phyloP scores from a whole-genome alignment of 2,797 vertebrate species.

The Silurus lanzhouensis region DNA sequence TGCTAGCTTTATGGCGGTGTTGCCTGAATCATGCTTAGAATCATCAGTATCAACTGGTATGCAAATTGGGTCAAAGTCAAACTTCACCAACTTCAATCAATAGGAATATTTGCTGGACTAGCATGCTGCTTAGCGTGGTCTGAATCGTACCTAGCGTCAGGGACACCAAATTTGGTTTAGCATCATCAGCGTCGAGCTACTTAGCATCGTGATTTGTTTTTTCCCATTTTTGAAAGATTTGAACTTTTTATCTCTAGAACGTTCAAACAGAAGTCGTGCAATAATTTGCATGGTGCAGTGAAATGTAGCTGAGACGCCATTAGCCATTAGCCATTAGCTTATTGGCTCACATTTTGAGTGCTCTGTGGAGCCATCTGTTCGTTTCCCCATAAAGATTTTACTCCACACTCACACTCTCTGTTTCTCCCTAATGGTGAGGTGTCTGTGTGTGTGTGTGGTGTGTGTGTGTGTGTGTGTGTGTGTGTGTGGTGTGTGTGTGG shows the following conservation, averaged over 20 bases:
- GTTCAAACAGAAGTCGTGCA: background rate
- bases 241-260: background rate
- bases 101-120: background rate
- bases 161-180: background rate
- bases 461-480: background rate
- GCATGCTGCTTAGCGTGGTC: background rate
- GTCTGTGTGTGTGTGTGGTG: background rate
- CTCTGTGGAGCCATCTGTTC: slow-evolving; percentile 57
- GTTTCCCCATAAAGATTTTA: slow-evolving; percentile 65
- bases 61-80: background rate
- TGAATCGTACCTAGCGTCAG: background rate
- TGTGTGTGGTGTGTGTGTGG: background rate
- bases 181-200: background rate
- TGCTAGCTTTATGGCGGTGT: background rate
- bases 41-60: background rate
- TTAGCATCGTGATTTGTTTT: background rate
- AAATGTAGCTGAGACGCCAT: slow-evolving; percentile 3
- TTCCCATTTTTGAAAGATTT: background rate
- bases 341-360: background rate
- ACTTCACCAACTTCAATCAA: background rate
- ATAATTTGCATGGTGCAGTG: background rate
- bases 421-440: background rate
- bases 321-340: slow-evolving; percentile 18
- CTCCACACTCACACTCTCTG: slow-evolving; percentile 62
- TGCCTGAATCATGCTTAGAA: background rate